These are phyloP conservation scores for Cyclophora punctaria DNA, from an alignment of 2,888 invertebrate genomes.

Conservation along the genomic window DNA sequence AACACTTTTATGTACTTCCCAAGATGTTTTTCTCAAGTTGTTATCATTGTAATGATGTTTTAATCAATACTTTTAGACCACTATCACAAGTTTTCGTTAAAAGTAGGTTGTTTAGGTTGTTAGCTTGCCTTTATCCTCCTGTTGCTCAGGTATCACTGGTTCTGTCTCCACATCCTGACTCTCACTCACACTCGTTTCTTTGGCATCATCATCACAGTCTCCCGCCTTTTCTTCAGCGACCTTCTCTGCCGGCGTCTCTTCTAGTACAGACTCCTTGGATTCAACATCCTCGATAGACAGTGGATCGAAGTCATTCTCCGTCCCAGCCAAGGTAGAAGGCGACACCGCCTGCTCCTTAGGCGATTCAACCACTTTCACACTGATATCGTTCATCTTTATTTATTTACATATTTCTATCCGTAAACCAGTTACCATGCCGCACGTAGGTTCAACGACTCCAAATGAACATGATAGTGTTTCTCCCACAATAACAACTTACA, in stretches of 20 bases:
- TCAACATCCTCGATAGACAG: slow-evolving; percentile 51
- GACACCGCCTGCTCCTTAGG: slow-evolving; percentile 51
- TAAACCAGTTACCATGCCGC: slow-evolving; percentile 62
- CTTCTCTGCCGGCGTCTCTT: slow-evolving; percentile 30
- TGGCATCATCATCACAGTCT: slow-evolving; percentile 69
- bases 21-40: too few species aligned
- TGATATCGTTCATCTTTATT: slow-evolving; percentile 74
- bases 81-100: not conserved
- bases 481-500: too few species aligned
- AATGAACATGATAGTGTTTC: slow-evolving; percentile 40
- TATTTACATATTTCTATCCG: slow-evolving; percentile 71
- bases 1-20: too few species aligned
- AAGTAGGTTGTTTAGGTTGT: not conserved
- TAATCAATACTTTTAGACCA: too few species aligned
- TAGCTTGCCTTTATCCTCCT: slow-evolving; percentile 33
- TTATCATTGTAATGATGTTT: too few species aligned
- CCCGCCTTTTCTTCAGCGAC: slow-evolving; percentile 36
- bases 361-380: slow-evolving; percentile 64
- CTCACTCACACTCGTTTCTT: slow-evolving; percentile 54
- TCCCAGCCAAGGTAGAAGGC: slow-evolving; percentile 35
- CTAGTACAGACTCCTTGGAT: slow-evolving; percentile 21
- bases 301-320: slow-evolving; percentile 58
- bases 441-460: slow-evolving; percentile 55
- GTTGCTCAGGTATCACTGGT: slow-evolving; percentile 27
- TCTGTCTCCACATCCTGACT: slow-evolving; percentile 34